Base-by-base conservation (phyloP, 2,888 invertebrate genomes). In the Pseudococcus longispinus region DNA sequence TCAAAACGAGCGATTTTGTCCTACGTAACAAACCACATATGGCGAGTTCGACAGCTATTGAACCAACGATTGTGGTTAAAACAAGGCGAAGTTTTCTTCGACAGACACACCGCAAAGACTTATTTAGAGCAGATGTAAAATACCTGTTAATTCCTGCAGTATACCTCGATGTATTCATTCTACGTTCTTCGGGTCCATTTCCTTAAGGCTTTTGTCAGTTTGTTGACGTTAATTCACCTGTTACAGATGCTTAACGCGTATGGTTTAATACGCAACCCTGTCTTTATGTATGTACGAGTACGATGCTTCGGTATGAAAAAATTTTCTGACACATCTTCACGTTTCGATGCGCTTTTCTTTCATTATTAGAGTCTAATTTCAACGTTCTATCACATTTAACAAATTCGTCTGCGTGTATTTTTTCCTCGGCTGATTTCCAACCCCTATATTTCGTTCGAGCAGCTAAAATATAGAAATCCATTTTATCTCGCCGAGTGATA, bases 61-160 rank as follows among this genome's bases (percentile, higher is more conserved):
- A 42, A 80, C 37, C 77, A 37, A 80, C 20, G 37, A 51, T 83
- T 51, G 83, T 23, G 83, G 83, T 51, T 83, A 83, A 83, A 83
- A 51, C 83, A 29, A 26, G 42, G 29, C 83, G 83, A 65, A 85
- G 70, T 44, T 70, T 70, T 65, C 85, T 85, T 70, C 85, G 70
- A 85, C 23, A 74, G 65, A 85, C 65, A 85, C 85, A 85, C 85
- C 85, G 26, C 85, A 70, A 85, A 85, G 70, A 65, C 85, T 85
- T 85, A 85, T 85, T 85, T 65, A 85, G 85, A 85, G 85, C 85
- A 85, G 85, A 85, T 85, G 85, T 85, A 85, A 85, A 85, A 85
- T 85, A 85, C 85, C 85, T 85, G 85, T 85, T 85, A 85, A 85
- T 85, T 85, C 74, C 55, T 60, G 8, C 37, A 37, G 37, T 37